Evolutionary conservation across 2,113 vertebrate species (phyloP).

Genomic region (Dolichotis patagonum): DNA sequence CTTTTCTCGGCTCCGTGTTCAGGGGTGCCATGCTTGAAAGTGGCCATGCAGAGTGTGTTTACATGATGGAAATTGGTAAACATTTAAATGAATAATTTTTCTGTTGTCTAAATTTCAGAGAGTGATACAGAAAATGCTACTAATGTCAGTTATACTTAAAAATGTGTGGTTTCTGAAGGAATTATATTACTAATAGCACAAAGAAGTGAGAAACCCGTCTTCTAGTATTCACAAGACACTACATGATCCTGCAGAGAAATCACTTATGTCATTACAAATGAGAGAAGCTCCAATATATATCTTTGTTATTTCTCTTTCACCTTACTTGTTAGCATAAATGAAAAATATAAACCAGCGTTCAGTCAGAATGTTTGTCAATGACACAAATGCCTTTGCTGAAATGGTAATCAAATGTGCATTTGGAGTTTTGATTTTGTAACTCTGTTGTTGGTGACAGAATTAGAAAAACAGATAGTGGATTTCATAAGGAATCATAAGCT

Average conservation of each 20-base stretch:
- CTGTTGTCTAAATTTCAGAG: neutral
- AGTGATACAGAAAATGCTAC: neutral
- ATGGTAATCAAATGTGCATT: neutral
- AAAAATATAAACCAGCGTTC: neutral
- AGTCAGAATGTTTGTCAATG: constrained; percentile 9
- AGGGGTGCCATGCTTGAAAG: neutral
- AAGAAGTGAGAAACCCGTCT: constrained; percentile 6
- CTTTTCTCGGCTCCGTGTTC: neutral
- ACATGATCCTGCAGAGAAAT: neutral
- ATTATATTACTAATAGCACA: neutral
- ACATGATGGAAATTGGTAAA: neutral
- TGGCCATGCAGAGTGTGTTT: neutral
- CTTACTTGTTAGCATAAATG: constrained; percentile 7
- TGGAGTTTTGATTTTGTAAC: neutral
- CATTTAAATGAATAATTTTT: neutral
- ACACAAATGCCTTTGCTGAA: neutral
- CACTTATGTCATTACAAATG: neutral
- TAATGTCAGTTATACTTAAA: constrained; percentile 11
- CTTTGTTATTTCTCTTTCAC: constrained; percentile 29
- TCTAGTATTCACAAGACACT: neutral
- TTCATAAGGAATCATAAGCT: constrained; percentile 32
- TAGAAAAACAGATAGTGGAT: neutral
- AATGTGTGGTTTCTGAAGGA: neutral
- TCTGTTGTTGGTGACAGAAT: neutral
- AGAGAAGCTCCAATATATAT: neutral